A percentile compares a stretch with the other conserved stretches of the same genome.
phyloP scores from a whole-genome alignment of 2,113 vertebrate genomes.

The Spea bombifrons region DNA sequence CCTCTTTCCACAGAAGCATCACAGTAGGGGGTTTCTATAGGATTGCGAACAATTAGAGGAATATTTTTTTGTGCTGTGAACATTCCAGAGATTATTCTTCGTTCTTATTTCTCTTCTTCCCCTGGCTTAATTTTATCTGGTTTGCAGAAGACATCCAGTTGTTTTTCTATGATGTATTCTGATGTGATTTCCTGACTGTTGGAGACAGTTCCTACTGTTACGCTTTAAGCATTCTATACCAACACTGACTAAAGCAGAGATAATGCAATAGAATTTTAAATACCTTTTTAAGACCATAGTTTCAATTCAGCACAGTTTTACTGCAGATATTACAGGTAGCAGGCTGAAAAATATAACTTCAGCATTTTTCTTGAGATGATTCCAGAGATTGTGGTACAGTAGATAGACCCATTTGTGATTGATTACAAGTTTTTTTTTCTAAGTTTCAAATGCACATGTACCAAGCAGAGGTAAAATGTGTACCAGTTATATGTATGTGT shows the following conservation, averaged over 20 bases:
- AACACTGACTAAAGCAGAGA: conserved; percentile 37
- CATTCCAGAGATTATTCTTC: background rate
- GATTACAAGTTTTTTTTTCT: conserved; percentile 26
- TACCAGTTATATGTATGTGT: background rate
- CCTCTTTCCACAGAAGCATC: too few relatives aligned
- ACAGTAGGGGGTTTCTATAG: background rate
- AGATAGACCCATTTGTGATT: conserved; percentile 15
- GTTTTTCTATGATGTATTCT: conserved; percentile 32
- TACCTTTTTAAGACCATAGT: conserved; percentile 43
- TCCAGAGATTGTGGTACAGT: conserved; percentile 21
- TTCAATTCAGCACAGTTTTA: conserved; percentile 38
- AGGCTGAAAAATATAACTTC: conserved; percentile 12
- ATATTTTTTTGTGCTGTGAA: background rate
- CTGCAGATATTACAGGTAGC: conserved; percentile 33
- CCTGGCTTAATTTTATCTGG: background rate
- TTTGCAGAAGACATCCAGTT: conserved; percentile 20
- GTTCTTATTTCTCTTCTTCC: background rate
- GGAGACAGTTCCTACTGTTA: conserved; percentile 35
- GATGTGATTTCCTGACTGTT: conserved; percentile 24
- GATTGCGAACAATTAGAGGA: background rate
- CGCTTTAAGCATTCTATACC: conserved; percentile 32
- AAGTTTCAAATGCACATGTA: conserved; percentile 19
- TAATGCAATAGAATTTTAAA: conserved; percentile 48
- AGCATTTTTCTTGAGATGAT: conserved; percentile 42
- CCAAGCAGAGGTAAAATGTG: conserved; percentile 9